A percentile compares a stretch with the other conserved stretches of the same genome.
These are phyloP conservation scores for Creontiades dilutus DNA, from an alignment of 2,888 invertebrate genomes.

Conservation along the genomic window DNA sequence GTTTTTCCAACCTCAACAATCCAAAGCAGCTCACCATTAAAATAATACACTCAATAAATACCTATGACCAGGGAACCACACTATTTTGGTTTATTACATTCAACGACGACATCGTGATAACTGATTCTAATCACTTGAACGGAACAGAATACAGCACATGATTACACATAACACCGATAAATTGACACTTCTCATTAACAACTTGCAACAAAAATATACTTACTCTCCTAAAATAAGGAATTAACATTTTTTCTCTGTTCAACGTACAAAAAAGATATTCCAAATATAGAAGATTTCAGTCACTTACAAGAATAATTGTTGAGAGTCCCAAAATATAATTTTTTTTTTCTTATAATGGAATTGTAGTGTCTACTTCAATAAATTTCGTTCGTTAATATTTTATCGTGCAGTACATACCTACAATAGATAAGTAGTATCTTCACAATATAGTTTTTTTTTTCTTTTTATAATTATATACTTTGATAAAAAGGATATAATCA, in stretches of 20 bases:
- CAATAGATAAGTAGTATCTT: not conserved
- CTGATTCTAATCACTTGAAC: not conserved
- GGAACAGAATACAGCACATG: not conserved
- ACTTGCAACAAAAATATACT: conserved; percentile 5
- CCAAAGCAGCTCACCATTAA: not conserved
- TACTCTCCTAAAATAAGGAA: conserved; percentile 14
- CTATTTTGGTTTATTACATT: not conserved
- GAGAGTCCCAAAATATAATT: conserved; percentile 43
- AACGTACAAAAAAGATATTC: conserved; percentile 27
- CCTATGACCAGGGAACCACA: not conserved
- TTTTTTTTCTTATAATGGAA: conserved; percentile 17
- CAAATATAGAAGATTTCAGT: conserved; percentile 51
- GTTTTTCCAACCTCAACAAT: not conserved
- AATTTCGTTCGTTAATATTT: conserved; percentile 17
- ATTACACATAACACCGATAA: not conserved
- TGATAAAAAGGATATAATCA: conserved; percentile 55
- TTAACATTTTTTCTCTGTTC: not conserved
- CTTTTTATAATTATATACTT: conserved; percentile 50
- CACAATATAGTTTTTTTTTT: not conserved
- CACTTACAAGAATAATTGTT: conserved; percentile 55
- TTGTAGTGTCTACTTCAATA: conserved; percentile 22
- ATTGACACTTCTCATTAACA: conserved; percentile 2
- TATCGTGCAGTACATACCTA: conserved; percentile 14
- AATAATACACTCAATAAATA: not conserved
- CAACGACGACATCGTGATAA: not conserved